Evolutionary conservation across 2,113 vertebrate species (phyloP).

Genomic region (human (Homo sapiens)): GRCh38 chr11:19639501-19640000

Average conservation of each 20-base stretch:
- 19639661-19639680: background rate
- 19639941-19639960: background rate
- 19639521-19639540: slow-evolving; percentile 56
- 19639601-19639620: background rate
- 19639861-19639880: background rate
- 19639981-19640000: background rate
- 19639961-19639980: background rate
- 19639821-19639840: background rate
- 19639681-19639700: background rate
- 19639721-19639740: background rate
- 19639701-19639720: background rate
- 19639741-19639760: background rate
- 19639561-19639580: slow-evolving; percentile 57
- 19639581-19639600: slow-evolving; percentile 53
- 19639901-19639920: background rate
- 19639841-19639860: background rate
- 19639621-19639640: background rate
- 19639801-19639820: too few species aligned
- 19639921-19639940: background rate
- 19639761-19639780: accelerated
- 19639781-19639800: too few species aligned
- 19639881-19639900: background rate
- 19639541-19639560: background rate
- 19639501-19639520: slow-evolving; percentile 52
- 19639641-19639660: accelerated